Conservation (phyloP, 2,888 invertebrate species). For the Xanthorhoe designata region DNA sequence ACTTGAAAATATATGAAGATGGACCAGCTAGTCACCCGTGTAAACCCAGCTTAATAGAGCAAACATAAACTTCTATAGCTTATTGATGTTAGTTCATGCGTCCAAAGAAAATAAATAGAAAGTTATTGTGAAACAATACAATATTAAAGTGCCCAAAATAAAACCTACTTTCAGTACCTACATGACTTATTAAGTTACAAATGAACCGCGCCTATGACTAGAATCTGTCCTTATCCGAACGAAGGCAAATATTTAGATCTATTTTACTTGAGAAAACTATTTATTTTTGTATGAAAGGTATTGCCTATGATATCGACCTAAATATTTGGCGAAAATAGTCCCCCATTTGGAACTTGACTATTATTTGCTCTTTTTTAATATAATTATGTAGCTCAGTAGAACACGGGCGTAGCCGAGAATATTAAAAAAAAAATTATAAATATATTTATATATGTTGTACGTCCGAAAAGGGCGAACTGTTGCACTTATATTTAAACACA, state of each 20-base stretch:
- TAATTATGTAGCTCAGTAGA: too few species aligned
- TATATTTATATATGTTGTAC: too few species aligned
- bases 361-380: not conserved
- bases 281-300: slow-evolving; percentile 14
- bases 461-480: too few species aligned
- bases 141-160: slow-evolving; percentile 7
- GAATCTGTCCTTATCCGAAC: not conserved
- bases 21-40: too few species aligned
- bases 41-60: too few species aligned
- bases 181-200: not conserved
- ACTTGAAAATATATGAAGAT: too few species aligned
- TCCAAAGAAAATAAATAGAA: not conserved
- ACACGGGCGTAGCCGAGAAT: too few species aligned
- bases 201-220: not conserved
- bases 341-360: not conserved
- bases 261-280: slow-evolving; percentile 4
- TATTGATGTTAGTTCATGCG: not conserved
- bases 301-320: not conserved
- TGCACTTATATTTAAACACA: too few species aligned
- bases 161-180: slow-evolving; percentile 1
- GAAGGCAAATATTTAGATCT: not conserved
- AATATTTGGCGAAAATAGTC: not conserved
- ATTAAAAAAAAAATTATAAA: too few species aligned
- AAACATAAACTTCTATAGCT: not conserved
- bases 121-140: slow-evolving; percentile 4